Percentiles rank a stretch among this genome's conserved stretches.
Conservation (phyloP, 2,113 vertebrate species). For the Otus sunia region DNA sequence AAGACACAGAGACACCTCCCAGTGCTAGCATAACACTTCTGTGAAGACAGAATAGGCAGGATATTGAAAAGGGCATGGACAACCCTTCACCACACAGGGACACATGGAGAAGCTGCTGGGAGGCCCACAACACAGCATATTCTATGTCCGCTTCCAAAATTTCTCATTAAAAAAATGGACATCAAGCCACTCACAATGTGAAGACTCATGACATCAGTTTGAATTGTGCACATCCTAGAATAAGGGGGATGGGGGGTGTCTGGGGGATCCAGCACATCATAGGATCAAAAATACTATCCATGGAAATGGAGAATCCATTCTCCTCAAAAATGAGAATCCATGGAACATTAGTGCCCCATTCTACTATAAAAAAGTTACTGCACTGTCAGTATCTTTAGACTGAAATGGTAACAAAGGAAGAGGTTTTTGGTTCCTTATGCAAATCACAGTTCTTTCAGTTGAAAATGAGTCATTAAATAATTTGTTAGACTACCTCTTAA, state of each 20-base stretch:
- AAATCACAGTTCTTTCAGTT: background rate
- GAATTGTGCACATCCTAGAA: background rate
- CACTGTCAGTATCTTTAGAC: background rate
- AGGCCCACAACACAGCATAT: background rate
- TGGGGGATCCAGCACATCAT: background rate
- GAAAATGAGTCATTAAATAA: background rate
- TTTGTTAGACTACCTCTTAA: background rate
- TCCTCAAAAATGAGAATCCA: background rate
- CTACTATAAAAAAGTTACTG: background rate
- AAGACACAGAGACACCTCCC: background rate
- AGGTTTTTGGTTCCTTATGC: background rate
- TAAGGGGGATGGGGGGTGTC: background rate
- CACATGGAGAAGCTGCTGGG: background rate
- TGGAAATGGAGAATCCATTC: too few species aligned
- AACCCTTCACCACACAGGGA: background rate
- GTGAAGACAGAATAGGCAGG: background rate
- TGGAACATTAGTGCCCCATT: background rate
- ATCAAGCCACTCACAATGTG: background rate
- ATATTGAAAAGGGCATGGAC: background rate
- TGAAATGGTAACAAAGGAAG: background rate
- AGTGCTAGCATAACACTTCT: rapidly evolving
- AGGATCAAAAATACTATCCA: background rate
- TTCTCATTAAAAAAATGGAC: background rate
- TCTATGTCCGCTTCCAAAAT: background rate
- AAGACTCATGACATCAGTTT: background rate